Base-by-base conservation (phyloP, 2,113 vertebrate species). In the Gila orcuttii region DNA sequence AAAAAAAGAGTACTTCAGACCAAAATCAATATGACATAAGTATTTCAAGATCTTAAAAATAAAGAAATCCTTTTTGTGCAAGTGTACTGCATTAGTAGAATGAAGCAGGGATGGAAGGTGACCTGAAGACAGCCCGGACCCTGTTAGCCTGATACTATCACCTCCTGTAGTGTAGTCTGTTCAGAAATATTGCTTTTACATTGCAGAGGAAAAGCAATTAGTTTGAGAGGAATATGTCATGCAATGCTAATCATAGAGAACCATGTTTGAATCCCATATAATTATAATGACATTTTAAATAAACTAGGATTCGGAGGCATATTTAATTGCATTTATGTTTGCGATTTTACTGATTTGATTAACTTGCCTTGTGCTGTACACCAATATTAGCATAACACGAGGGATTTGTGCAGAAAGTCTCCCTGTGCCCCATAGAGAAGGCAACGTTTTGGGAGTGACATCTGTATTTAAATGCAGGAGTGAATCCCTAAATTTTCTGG, bases 281-380 rank as follows among this genome's bases (percentile, higher is more conserved):
- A 47, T 75, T 45, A 28, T 17, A 75, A 15, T 75, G 71, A 75
- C 68, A 42, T 75, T 75, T 45, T 75, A 42, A 28, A 25, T 47
- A 73, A 11, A 74, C 71, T 25, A 47, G 6, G 42, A 47, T 28
- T 13, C 8, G n/a, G 42, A 75, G 13, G 71, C 42, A n/a, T 15
- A 71, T 71, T 39, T 21, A 9, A 69, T 69, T 4, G 31, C 66
- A 21, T 39, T 39, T 39, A 69, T 39, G 1, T 69, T 45, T 47
- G 23, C 47, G 39, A 45, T 45, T 74, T 15, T 74, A 74, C 71
- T 45, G 71, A 74, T 25, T 75, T 75, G 23, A 50, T 47, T 75
- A 17, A 47, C 11, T 74, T 47, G 10, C 1, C 9, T 10, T 21
- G 36, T 73, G 47, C 23, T n/a, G 23, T 75, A 45, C 23, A n/a